A percentile compares a stretch with the other conserved stretches of the same genome.
These are phyloP conservation scores for Lepisosteus osseus DNA, from an alignment of 2,113 vertebrate genomes.

Conservation along the genomic window DNA sequence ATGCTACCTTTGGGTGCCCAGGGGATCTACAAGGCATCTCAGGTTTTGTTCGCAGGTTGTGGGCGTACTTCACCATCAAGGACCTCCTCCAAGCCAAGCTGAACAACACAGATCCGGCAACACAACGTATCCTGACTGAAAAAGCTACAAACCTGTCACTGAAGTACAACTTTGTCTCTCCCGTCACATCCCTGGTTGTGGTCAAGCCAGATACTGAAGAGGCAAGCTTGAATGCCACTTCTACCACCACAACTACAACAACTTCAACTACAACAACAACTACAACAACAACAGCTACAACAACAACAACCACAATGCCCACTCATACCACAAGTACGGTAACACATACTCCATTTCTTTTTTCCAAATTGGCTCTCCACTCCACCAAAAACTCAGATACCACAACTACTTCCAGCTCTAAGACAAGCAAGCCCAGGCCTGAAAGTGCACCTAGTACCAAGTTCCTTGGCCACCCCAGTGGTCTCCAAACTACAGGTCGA, in stretches of 20 bases:
- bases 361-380: neutral
- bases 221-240: constrained; percentile 20
- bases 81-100: constrained; percentile 69
- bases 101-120: constrained; percentile 50
- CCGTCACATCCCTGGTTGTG: constrained; percentile 76
- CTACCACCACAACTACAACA: constrained; percentile 32
- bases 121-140: constrained; percentile 58
- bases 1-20: constrained; percentile 48
- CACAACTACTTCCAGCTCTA: constrained; percentile 18
- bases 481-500: constrained; percentile 25
- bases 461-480: constrained; percentile 30
- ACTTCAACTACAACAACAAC: constrained; percentile 13
- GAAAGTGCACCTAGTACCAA: constrained; percentile 17
- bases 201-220: constrained; percentile 65
- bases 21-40: constrained; percentile 41
- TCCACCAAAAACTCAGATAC: constrained; percentile 9
- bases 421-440: constrained; percentile 38
- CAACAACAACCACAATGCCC: constrained; percentile 30
- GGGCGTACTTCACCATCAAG: constrained; percentile 78
- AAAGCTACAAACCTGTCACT: constrained; percentile 77
- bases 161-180: constrained; percentile 79
- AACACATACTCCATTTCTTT: neutral
- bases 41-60: constrained; percentile 69
- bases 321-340: constrained; percentile 20
- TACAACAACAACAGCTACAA: constrained; percentile 24